Evolutionary conservation across 2,888 invertebrate species (phyloP), one percentile per base, ranked within the genome.

Genomic region (Noctua comes): DNA sequence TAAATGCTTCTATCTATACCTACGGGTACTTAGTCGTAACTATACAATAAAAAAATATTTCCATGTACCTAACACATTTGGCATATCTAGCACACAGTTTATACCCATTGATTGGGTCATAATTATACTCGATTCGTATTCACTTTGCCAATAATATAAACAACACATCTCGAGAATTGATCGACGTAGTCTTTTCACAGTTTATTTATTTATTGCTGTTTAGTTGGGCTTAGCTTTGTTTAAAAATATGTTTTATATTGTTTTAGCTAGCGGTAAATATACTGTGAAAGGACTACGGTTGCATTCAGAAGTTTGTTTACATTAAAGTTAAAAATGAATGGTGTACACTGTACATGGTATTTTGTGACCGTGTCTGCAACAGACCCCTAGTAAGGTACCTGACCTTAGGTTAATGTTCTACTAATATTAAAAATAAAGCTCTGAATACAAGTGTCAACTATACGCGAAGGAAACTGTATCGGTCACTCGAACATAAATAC

Each of bases 41-140:
- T 89, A 86, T 89, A 88, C 88, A 89, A 82, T 88, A 89, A 89
- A 89, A 89, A 89, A 86, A 89, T 89, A 89, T 88, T 66, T 88
- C 48, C 86, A 88, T 86, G 83, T 88, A 83, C 85, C 76, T 85
- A 86, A 89, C 83, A 85, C 89, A 84, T 89, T 89, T 89, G 89
- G 89, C 89, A 89, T 89, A 89, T 88, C 89, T 89, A 89, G 89
- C 89, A 89, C 89, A 84, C 86, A 77, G 83, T 83, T 79, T 77
- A 68, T 64, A 74, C 66, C 86, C 85, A 77, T 57, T 43, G 43
- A 31, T 48, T 76, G 79, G 76, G 72, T 51, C 73, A 76, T 64
- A 59, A 46, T 46, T 36, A 84, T 77, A 85, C 79, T 65, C 68
- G 31, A 69, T 43, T 59, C 43, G 65, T 13, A 43, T 79, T 59